Evolutionary conservation across 2,797 vertebrate species (phyloP).

Genomic region (Bradypodion ventrale): DNA sequence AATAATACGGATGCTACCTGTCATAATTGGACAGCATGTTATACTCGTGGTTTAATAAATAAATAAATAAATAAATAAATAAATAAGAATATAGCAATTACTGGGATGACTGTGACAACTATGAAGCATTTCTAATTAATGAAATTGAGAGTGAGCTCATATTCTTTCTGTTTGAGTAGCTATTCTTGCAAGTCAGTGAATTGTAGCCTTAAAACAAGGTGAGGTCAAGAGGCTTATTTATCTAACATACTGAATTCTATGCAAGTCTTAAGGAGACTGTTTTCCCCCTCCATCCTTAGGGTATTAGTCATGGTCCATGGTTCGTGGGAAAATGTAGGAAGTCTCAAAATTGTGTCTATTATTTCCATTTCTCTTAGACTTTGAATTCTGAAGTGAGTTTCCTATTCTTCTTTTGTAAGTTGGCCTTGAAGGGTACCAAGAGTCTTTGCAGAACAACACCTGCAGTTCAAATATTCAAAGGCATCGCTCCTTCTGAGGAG

Average conservation of each 20-base stretch:
- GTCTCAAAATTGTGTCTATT: conserved; percentile 87
- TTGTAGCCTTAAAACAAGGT: conserved; percentile 72
- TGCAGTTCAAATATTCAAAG: conserved; percentile 88
- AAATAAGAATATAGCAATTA: not conserved
- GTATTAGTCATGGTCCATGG: conserved; percentile 84
- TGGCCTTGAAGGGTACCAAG: conserved; percentile 80
- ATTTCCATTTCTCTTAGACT: conserved; percentile 83
- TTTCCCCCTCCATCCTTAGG: conserved; percentile 75
- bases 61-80: not conserved
- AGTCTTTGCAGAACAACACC: conserved; percentile 85
- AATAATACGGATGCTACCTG: not conserved
- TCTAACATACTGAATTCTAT: conserved; percentile 77
- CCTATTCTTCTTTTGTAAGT: conserved; percentile 83
- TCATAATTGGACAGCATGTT: not conserved
- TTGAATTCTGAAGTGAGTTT: conserved; percentile 82
- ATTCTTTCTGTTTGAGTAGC: conserved; percentile 48
- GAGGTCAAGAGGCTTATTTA: conserved; percentile 80
- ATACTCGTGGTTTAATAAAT: not conserved
- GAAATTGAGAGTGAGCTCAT: conserved; percentile 59
- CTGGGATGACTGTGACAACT: conserved; percentile 26
- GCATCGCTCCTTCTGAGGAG: conserved; percentile 78
- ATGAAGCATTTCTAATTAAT: conserved; percentile 63
- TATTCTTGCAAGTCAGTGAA: conserved; percentile 72
- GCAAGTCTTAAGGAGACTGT: conserved; percentile 74
- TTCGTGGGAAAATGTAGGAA: conserved; percentile 84